Evolutionary conservation across 2,888 invertebrate genomes (phyloP).

Genomic region (Netelia virgata): DNA sequence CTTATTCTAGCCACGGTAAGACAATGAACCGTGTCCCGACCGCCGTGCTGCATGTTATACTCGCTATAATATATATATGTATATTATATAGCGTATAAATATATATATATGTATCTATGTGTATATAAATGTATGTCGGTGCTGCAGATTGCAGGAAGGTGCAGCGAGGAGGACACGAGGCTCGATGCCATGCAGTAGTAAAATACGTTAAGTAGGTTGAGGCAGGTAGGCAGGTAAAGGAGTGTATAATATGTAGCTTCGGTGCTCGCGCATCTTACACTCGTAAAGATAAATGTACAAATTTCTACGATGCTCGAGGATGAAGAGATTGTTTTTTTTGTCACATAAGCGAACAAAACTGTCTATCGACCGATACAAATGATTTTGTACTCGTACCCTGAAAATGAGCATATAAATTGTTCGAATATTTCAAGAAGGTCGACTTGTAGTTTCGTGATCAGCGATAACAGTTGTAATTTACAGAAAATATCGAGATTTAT

Average conservation of each 20-base stretch:
- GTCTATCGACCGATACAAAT: background rate
- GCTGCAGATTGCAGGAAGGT: conserved; percentile 32
- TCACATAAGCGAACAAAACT: background rate
- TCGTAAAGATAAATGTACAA: conserved; percentile 47
- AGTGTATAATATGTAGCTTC: conserved; percentile 27
- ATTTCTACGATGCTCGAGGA: conserved; percentile 48
- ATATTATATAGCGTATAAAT: no score
- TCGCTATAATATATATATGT: background rate
- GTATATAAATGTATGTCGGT: conserved; percentile 8
- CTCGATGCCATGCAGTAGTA: conserved; percentile 17
- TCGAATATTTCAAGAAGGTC: no score
- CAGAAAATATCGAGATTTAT: no score
- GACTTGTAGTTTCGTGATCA: no score
- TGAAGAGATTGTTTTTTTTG: conserved; percentile 16
- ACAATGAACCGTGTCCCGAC: conserved; percentile 51
- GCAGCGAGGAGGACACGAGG: conserved; percentile 36
- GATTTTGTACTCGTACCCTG: background rate
- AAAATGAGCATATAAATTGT: no score
- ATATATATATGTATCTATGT: no score
- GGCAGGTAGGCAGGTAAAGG: conserved; percentile 38
- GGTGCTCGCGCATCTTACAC: conserved; percentile 33
- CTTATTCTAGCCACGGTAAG: conserved; percentile 48
- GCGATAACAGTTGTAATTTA: no score
- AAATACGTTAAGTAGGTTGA: conserved; percentile 62
- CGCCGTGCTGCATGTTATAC: conserved; percentile 1